Base-by-base conservation (phyloP, 2,113 vertebrate species). In the Corythornis vintsioides region DNA sequence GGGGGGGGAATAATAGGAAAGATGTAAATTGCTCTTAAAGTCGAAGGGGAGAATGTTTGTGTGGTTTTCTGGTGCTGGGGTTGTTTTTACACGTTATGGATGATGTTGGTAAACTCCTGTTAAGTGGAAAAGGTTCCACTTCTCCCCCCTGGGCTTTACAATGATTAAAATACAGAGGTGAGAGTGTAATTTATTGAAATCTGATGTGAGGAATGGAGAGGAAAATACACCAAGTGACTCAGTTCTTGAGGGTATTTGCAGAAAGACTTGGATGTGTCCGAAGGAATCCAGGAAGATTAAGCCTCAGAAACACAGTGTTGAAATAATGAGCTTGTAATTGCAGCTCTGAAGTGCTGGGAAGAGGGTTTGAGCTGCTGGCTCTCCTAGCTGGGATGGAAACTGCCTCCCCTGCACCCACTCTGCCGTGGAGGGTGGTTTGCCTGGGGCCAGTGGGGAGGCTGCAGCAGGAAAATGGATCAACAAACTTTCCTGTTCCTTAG, bases 271-370 rank as follows among this genome's bases (percentile, higher is more conserved):
- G 8, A 26, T 40, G 57, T 20, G 18, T 29, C 74, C 63, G 69
- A 74, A 35, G 4, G 3, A 89, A 69, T 14, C 69, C 7, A 3
- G 65, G 78, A n/a, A 80, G 73, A 64, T 60, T 22, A 70, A 92
- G 22, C 63, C 38, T 33, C 50, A 60, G 82, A 74, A 74, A 33
- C 11, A 53, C 26, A 2, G 15, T 8, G 31, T 52, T 84, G 74
- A 70, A 89, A 45, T 66, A 74, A 82, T 26, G 55, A 91, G 69
- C 64, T 83, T 47, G 38, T 86, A 65, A 89, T 71, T 53, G 65
- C 74, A 87, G 60, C 45, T 81, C 53, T 59, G 29, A 53, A 13
- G 31, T 13, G 9, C 45, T 3, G 15, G 59, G n/a, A 89, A 12
- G 35, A 40, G 70, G 29, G 10, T 43, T 70, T 22, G 22, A 69